Base-by-base conservation (phyloP, 2,113 vertebrate species). In the Lucifuga dentata region DNA sequence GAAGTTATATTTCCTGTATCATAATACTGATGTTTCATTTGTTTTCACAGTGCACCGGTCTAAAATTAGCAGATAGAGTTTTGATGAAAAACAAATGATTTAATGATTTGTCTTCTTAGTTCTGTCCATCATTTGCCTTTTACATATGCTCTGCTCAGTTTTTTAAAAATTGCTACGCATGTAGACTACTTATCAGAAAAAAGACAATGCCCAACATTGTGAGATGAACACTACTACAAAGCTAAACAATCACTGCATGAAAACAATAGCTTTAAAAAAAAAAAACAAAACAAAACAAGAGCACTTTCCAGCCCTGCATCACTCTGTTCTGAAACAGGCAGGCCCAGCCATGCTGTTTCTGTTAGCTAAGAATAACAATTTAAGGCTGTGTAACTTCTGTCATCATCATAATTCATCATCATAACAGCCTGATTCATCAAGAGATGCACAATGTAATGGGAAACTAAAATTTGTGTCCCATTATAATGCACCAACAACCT, bases 291-390 rank as follows among this genome's bases (percentile, higher is more conserved):
- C 45, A 21, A 68, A 62, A 39, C 48, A 50, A 66, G 32, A 65
- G 64, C 48, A n/a, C 7, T 73, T 70, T 2, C 2, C 13, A 50
- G 57, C 43, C 40, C 11, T n/a, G 82, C 80, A 81, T 62, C 68
- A 2, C 11, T 64, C 17, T 19, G 11, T 66, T 44, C 7, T 45
- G 32, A 73, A 78, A 67, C 32, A 76, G 56, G 48, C 55, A 80
- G 74, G 76, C 68, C 67, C 80, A 82, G 78, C 56, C 60, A 68
- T 50, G 17, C 49, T 67, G 38, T 66, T 76, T 85, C 38, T 38
- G 12, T 21, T 23, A 45, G 33, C 9, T 29, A 56, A 49, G 23
- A 16, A 73, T 41, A 19, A 65, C 26, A 9, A 55, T 29, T 29
- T 16, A 45, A 64, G 49, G 20, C 41, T 24, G 12, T 5, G 23